Percentiles rank a stretch among this genome's conserved stretches.
Evolutionary conservation across 1,140 invertebrate genomes (phyloP).

Genomic region (Ladona fulva): DNA sequence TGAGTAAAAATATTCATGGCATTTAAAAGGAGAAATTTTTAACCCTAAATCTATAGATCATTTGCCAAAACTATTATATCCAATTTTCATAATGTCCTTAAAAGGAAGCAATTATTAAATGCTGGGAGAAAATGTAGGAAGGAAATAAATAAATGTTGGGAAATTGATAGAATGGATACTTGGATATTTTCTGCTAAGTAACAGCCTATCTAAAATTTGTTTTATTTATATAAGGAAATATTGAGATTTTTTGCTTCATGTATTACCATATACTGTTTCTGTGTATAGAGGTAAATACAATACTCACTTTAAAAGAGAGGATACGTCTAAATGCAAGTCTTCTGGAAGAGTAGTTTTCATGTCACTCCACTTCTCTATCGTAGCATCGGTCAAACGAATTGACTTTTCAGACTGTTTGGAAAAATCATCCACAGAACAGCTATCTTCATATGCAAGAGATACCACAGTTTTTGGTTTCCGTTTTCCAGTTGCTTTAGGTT

Average conservation of each 20-base stretch:
- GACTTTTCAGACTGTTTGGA: slow-evolving; percentile 31
- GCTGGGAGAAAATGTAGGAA: too few species aligned
- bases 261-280: neutral
- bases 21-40: too few species aligned
- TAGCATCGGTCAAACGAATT: slow-evolving; percentile 33
- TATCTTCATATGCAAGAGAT: slow-evolving; percentile 29
- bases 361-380: slow-evolving; percentile 36
- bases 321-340: slow-evolving; percentile 38
- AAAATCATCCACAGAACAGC: slow-evolving; percentile 28
- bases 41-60: too few species aligned
- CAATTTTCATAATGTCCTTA: too few species aligned
- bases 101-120: too few species aligned
- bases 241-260: neutral
- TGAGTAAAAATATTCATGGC: too few species aligned
- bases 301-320: slow-evolving; percentile 32
- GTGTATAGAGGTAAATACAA: neutral
- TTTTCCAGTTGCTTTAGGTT: slow-evolving; percentile 15
- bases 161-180: too few species aligned
- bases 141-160: too few species aligned
- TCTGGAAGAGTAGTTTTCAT: slow-evolving; percentile 37
- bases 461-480: slow-evolving; percentile 29
- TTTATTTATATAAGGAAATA: too few species aligned
- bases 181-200: too few species aligned
- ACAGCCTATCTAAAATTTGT: too few species aligned
- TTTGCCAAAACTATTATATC: too few species aligned